Conservation (phyloP, 92 coral and sea anemone genomes). For the Zoanthus sansibaricus region DNA sequence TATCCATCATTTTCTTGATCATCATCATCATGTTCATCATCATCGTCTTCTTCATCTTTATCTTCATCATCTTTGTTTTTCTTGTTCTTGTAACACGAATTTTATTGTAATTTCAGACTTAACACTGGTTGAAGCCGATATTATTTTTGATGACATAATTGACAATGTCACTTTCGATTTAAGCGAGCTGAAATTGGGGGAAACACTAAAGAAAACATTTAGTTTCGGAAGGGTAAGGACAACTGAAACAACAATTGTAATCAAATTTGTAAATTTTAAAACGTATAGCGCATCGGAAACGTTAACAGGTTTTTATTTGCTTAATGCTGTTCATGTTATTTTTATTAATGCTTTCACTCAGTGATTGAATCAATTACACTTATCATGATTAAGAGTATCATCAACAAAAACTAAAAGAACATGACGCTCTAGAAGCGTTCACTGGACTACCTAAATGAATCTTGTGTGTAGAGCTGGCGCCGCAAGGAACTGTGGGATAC, state of each 20-base stretch:
- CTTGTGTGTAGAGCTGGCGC: too few relatives aligned
- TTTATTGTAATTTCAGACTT: constrained; percentile 51
- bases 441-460: too few relatives aligned
- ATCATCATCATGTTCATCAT: background rate
- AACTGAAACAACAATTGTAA: background rate
- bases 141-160: constrained; percentile 66
- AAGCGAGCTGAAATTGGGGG: constrained; percentile 58
- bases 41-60: background rate
- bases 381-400: too few relatives aligned
- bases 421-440: too few relatives aligned
- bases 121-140: constrained; percentile 72
- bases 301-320: background rate
- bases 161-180: constrained; percentile 66
- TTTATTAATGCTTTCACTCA: too few relatives aligned
- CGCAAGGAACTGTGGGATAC: too few relatives aligned
- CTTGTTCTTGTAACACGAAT: background rate
- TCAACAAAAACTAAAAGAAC: too few relatives aligned
- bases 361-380: too few relatives aligned
- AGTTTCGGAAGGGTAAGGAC: constrained; percentile 69
- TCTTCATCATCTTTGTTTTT: background rate
- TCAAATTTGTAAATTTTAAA: too few relatives aligned
- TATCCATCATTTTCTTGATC: background rate
- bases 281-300: too few relatives aligned
- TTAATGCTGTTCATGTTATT: background rate
- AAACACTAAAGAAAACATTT: constrained; percentile 56